Evolutionary conservation across 2,113 vertebrate species (phyloP), one percentile per base, ranked within the genome.

Genomic region (Siniperca knerii): DNA sequence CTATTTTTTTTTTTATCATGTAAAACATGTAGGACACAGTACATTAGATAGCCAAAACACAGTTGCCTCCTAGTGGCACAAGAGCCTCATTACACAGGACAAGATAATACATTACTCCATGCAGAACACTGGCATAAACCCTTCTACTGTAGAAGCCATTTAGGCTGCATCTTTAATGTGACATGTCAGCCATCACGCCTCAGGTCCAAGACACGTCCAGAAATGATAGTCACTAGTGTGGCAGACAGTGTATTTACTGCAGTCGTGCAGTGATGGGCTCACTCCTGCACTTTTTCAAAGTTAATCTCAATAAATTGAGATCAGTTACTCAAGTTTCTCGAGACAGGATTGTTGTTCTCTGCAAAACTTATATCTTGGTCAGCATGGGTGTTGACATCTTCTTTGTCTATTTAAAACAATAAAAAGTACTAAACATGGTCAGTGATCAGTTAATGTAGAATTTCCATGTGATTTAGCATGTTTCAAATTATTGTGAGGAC

Each of bases 41-140:
- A 54, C 46, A 33, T 5, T 5, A 57, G 15, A 10, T 58, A 21
- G 33, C 46, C 60, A n/a, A 37, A 29, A 74, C 73, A 72, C 50
- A 11, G 52, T 18, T 18, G 55, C 70, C 70, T 42, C 54, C 74
- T 69, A 44, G 57, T 84, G 81, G 72, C 25, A 25, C 16, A 55
- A 1, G 9, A 48, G 48, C 12, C 11, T 54, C 79, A 87, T 35
- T 74, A 54, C 77, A 89, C 4, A 44, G n/a, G 2, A 18, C 11
- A 20, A n/a, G 23, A 18, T 18, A 6, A 35, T 71, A 35, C 42
- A 40, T 23, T 11, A 21, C 60, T 50, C 61, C 25, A 48, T 37
- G 8, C 21, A 44, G 35, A 13, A 20, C 15, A 21, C 15, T 64
- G 2, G 37, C 9, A 58, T 68, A 33, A 57, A 12, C 0, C 35